Base-by-base conservation (phyloP, 2,888 invertebrate species). In the Sycophila texana region DNA sequence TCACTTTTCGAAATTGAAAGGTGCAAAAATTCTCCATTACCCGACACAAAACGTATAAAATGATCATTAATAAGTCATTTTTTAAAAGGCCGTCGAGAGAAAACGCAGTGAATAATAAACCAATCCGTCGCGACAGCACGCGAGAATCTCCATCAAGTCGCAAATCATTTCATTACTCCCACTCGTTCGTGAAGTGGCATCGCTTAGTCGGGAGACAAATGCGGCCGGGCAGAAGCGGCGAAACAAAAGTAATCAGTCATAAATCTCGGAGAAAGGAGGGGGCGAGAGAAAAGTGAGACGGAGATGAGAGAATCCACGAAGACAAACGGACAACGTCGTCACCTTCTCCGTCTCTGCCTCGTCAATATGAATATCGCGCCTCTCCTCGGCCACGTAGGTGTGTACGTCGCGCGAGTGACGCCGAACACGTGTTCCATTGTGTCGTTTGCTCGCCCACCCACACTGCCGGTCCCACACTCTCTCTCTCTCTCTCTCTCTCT, bases 351-450 rank as follows among this genome's bases (percentile, higher is more conserved):
- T 18, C 26, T 18, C 26, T 58, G 22, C 63, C 18, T 49, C 75
- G 68, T 68, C 68, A 20, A 75, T 75, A 68, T 39, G 60, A 55
- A 53, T 71, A 71, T 71, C 71, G 60, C 60, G 39, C 39, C 39
- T 39, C 39, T 63, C 63, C 39, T 47, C 63, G 39, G 30, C 39
- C 12, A 47, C 18, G 18, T 30, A 26, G 26, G 60, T 22, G 13
- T 26, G 20, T 14, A 22, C 26, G 60, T 57, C 70, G 74, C 26
- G 14, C 49, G 57, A 60, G 30, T 86, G 87, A 88, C 86, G 84
- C 82, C 63, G 83, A 86, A 87, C 88, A 87, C 84, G 86, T 87
- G 86, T 88, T 84, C 85, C 85, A 88, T 88, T 88, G 87, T 84
- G 82, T 72, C 49, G 58, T 30, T 55, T 18, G 71, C 68, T 18